Conservation (phyloP, 1,140 invertebrate species). For the Tachypleus tridentatus region DNA sequence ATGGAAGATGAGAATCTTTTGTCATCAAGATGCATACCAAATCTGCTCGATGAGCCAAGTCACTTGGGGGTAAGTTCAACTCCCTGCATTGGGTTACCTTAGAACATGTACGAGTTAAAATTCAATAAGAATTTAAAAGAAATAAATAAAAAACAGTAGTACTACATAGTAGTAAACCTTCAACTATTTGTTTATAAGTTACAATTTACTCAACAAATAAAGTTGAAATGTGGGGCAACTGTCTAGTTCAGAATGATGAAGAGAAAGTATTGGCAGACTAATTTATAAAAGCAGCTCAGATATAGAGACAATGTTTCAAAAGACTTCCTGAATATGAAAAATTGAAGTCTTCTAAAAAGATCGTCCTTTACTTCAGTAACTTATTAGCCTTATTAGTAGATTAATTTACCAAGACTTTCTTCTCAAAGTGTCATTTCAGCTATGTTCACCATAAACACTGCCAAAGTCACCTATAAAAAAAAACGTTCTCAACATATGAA, state of each 20-base stretch:
- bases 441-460: no score
- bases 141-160: no score
- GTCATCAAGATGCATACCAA: conserved; percentile 65
- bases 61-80: conserved; percentile 74
- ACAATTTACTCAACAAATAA: conserved; percentile 3
- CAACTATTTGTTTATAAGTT: background rate
- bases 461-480: no score
- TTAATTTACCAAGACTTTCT: no score
- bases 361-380: no score
- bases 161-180: background rate
- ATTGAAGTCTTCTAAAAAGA: no score
- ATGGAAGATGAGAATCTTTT: conserved; percentile 55
- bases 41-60: conserved; percentile 80
- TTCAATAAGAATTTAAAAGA: background rate
- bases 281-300: no score
- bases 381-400: no score
- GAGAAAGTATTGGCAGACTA: background rate
- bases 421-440: no score
- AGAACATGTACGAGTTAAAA: conserved; percentile 4
- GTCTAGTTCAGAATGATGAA: background rate
- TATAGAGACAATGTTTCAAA: no score
- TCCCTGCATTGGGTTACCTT: conserved; percentile 51
- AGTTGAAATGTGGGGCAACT: background rate
- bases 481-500: no score
- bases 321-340: no score